Conservation (phyloP, 2,797 vertebrate genomes). For the Galaxias olidus region DNA sequence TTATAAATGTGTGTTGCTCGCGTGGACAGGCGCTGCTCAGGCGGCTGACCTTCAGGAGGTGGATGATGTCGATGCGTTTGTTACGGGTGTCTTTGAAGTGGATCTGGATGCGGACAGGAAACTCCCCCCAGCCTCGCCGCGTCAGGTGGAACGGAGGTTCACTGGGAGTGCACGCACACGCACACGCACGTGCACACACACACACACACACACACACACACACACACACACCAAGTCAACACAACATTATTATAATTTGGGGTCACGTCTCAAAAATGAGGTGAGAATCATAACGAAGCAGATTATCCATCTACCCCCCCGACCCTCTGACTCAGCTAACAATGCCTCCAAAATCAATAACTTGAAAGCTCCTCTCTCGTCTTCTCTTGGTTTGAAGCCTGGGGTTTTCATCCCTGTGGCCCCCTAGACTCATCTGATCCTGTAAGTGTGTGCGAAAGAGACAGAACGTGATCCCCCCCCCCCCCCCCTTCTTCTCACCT, state of each 20-base stretch:
- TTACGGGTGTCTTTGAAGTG: slow-evolving; percentile 98
- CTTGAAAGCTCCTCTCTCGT: slow-evolving; percentile 25
- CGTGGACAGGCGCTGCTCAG: not conserved
- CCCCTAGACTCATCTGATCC: slow-evolving; percentile 17
- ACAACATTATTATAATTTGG: slow-evolving; percentile 9
- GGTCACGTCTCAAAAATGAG: not conserved
- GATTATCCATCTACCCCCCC: not conserved
- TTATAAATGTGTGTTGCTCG: no score
- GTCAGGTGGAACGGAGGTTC: slow-evolving; percentile 97
- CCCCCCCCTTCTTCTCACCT: slow-evolving; percentile 19
- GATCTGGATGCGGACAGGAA: slow-evolving; percentile 97
- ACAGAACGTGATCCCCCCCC: slow-evolving; percentile 1
- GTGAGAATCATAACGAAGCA: not conserved
- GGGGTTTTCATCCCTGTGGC: slow-evolving; percentile 27
- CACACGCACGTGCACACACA: slow-evolving; percentile 42
- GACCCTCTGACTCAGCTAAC: slow-evolving; percentile 26
- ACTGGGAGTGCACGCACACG: slow-evolving; percentile 72
- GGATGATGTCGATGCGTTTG: slow-evolving; percentile 99
- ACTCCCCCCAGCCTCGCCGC: slow-evolving; percentile 97
- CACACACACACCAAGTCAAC: not conserved
- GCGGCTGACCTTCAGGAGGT: slow-evolving; percentile 94
- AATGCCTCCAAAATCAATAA: slow-evolving; percentile 47
- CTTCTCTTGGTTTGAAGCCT: slow-evolving; percentile 36
- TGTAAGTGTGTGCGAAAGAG: not conserved
- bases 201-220: slow-evolving; percentile 69